Evolutionary conservation across 1,140 invertebrate species (phyloP), one percentile per base, ranked within the genome.

Genomic region (Drosophila ananassae): DNA sequence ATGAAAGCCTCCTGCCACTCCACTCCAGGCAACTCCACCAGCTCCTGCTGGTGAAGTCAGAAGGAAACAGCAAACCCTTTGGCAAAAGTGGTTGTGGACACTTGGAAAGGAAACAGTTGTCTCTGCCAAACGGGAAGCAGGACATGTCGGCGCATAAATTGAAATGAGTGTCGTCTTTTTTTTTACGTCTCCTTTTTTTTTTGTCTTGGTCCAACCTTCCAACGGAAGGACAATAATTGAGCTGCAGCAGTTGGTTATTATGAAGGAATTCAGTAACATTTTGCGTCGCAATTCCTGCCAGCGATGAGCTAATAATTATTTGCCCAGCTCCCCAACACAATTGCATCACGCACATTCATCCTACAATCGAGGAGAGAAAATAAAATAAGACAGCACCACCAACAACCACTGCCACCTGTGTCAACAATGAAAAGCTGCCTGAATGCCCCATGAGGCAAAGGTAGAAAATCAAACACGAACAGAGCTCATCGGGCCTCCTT

Each of bases 111-210:
- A 87, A 87, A 83, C 82, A 89, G 81, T 89, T 83, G 80, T 87
- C 46, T 55, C 61, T 47, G 58, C 58, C 57, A 67, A 67, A 85
- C 79, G 83, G 83, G 83, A 87, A 87, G 77, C 83, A 87, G 83
- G 83, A 87, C 83, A 89, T 87, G 83, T 89, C 79, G 69, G 58
- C 54, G 83, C 83, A 87, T 87, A 87, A 87, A 87, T 87, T 87
- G 79, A 73, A 73, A 75, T 71, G 72, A 73, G 75, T 74, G 69
- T 52, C 71, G 64, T 48, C 50, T 46, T 24, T 32, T 28, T 37
- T 41, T 17, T 8, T 21, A 21, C 24, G 1, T 12, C 9, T 21
- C 4, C 17, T 8, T 32, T 6, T 25, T 21, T 17, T 9, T 12
- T 50, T 41, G 2, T 47, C 13, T 25, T 55, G n/a, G 17, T 17